Evolutionary conservation across 30 jellyfish, hydroid and myxozoan genomes (phyloP).

Genomic region (Aurelia coerulea): DNA sequence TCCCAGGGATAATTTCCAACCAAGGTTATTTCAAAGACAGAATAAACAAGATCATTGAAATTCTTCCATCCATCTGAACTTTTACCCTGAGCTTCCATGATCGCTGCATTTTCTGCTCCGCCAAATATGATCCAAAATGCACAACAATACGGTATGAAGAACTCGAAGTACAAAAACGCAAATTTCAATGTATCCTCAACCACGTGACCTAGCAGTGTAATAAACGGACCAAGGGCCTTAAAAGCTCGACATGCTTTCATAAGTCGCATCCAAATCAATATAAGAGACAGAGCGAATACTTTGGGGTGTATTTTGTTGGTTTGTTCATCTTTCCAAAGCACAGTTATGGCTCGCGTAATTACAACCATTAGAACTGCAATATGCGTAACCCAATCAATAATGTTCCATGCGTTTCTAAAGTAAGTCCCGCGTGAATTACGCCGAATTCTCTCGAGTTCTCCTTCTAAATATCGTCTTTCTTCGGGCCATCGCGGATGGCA

Average conservation of each 20-base stretch:
- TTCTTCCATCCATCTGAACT: slow-evolving; percentile 79
- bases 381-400: slow-evolving; percentile 91
- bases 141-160: slow-evolving; percentile 98
- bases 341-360: slow-evolving; percentile 80
- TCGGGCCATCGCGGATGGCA: slow-evolving; percentile 99
- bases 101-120: slow-evolving; percentile 76
- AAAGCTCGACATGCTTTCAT: slow-evolving; percentile 95
- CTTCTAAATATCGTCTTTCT: slow-evolving; percentile 87
- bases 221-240: slow-evolving; percentile 97
- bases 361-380: slow-evolving; percentile 85
- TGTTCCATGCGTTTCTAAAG: slow-evolving; percentile 97
- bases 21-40: slow-evolving; percentile 91
- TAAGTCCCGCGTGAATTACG: slow-evolving; percentile 85
- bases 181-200: slow-evolving; percentile 92
- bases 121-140: slow-evolving; percentile 95
- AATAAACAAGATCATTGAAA: slow-evolving; percentile 91
- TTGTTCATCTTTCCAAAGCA: slow-evolving; percentile 48
- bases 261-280: slow-evolving; percentile 92
- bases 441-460: slow-evolving; percentile 88
- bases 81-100: slow-evolving; percentile 76
- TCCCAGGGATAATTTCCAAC: slow-evolving; percentile 96
- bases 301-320: slow-evolving; percentile 78
- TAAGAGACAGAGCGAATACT: slow-evolving; percentile 87
- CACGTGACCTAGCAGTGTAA: slow-evolving; percentile 98
- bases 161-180: slow-evolving; percentile 94